A percentile compares a stretch with the other conserved stretches of the same genome.
phyloP scores from a whole-genome alignment of 2,113 vertebrate species.

The Corythornis vintsioides region DNA sequence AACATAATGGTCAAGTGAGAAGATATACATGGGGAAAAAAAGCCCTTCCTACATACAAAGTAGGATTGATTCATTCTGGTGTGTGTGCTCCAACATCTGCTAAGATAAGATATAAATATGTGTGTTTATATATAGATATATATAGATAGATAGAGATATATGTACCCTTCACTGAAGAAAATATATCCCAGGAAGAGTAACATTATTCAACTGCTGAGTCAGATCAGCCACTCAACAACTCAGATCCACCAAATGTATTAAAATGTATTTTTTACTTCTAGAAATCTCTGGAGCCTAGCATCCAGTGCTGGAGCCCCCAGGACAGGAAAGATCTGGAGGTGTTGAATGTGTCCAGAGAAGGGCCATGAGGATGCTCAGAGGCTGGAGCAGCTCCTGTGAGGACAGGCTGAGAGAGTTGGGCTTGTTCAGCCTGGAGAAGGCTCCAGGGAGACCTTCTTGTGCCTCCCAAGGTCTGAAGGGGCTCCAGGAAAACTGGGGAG shows the following conservation, averaged over 20 bases:
- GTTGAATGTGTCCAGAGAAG: too few relatives aligned
- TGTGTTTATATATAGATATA: not conserved
- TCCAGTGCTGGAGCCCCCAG: too few relatives aligned
- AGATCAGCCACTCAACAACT: not conserved
- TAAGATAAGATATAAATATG: not conserved
- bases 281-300: too few relatives aligned
- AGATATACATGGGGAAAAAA: not conserved
- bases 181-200: slow-evolving; percentile 7
- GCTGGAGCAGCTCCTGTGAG: too few relatives aligned
- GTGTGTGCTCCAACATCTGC: not conserved
- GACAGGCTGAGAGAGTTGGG: too few relatives aligned
- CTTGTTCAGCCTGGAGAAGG: too few relatives aligned
- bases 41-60: not conserved
- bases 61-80: not conserved
- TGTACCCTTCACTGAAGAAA: not conserved
- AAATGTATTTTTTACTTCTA: too few relatives aligned
- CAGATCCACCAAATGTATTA: not conserved
- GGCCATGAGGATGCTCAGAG: too few relatives aligned
- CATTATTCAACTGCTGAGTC: not conserved
- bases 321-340: too few relatives aligned
- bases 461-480: too few relatives aligned
- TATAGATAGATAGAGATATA: not conserved
- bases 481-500: too few relatives aligned
- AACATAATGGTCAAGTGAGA: not conserved
- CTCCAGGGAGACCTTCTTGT: too few relatives aligned